These are phyloP conservation scores for Penaeus japonicus DNA, from an alignment of 1,140 invertebrate genomes.

Conservation along the genomic window DNA sequence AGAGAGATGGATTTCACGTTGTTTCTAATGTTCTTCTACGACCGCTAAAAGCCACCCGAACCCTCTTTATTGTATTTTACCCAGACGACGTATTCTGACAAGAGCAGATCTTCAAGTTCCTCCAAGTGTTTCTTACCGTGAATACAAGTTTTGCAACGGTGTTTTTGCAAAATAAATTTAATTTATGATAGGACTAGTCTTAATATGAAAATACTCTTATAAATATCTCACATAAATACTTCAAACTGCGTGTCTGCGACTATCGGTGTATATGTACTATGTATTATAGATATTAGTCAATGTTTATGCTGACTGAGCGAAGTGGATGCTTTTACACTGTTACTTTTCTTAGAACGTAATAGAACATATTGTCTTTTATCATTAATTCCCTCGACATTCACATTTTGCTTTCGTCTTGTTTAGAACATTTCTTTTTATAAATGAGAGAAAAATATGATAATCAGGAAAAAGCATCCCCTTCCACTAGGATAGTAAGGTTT, in stretches of 20 bases:
- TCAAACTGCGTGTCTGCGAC: conserved; percentile 46
- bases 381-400: not conserved
- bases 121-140: conserved; percentile 50
- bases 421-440: not conserved
- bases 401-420: too few species aligned
- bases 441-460: too few species aligned
- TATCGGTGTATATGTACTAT: conserved; percentile 44
- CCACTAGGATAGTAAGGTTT: not conserved
- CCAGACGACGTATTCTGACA: conserved; percentile 26
- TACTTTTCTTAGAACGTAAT: not conserved
- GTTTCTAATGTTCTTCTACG: not conserved
- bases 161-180: conserved; percentile 50
- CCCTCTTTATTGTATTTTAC: not conserved
- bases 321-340: not conserved
- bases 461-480: not conserved
- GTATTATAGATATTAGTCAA: conserved; percentile 43
- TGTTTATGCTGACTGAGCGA: conserved; percentile 30
- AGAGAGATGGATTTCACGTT: not conserved
- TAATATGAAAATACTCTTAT: conserved; percentile 37
- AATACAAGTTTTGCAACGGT: conserved; percentile 44
- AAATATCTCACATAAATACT: conserved; percentile 41
- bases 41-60: not conserved
- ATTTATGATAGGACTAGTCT: conserved; percentile 50
- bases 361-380: not conserved
- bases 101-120: conserved; percentile 50